These are phyloP conservation scores for Dyspetes luteomarginatus DNA, from an alignment of 2,888 invertebrate species.

Conservation along the genomic window DNA sequence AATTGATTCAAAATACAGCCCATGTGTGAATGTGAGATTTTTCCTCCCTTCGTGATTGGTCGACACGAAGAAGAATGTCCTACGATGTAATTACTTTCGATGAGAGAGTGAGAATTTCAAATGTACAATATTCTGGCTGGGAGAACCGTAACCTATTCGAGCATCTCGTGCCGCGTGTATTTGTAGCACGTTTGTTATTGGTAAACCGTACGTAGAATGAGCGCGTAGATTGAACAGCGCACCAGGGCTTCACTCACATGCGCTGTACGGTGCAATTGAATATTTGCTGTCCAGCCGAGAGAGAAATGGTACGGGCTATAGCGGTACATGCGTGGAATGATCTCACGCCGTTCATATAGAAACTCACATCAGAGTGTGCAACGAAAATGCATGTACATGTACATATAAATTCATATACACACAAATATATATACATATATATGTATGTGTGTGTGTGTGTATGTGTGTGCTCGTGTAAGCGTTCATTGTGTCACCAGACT, in stretches of 20 bases:
- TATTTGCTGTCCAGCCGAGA: conserved; percentile 71
- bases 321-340: conserved; percentile 51
- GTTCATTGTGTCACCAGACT: conserved; percentile 60
- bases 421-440: conserved; percentile 10
- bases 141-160: conserved; percentile 50
- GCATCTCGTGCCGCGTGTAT: conserved; percentile 38
- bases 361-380: not conserved
- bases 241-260: conserved; percentile 40
- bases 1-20: too few relatives aligned
- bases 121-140: conserved; percentile 37
- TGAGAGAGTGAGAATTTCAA: conserved; percentile 46
- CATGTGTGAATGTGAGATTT: too few relatives aligned
- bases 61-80: conserved; percentile 63
- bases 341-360: conserved; percentile 23
- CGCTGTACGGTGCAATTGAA: conserved; percentile 71
- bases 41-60: too few relatives aligned
- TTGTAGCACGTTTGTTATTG: not conserved
- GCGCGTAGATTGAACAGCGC: conserved; percentile 51
- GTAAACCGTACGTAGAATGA: conserved; percentile 20
- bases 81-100: conserved; percentile 77
- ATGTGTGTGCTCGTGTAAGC: not conserved
- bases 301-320: conserved; percentile 56
- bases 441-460: not conserved
- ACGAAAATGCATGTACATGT: not conserved
- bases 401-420: not conserved